phyloP scores from a whole-genome alignment of 2,888 invertebrate species.

The Platycnemis pennipes region DNA sequence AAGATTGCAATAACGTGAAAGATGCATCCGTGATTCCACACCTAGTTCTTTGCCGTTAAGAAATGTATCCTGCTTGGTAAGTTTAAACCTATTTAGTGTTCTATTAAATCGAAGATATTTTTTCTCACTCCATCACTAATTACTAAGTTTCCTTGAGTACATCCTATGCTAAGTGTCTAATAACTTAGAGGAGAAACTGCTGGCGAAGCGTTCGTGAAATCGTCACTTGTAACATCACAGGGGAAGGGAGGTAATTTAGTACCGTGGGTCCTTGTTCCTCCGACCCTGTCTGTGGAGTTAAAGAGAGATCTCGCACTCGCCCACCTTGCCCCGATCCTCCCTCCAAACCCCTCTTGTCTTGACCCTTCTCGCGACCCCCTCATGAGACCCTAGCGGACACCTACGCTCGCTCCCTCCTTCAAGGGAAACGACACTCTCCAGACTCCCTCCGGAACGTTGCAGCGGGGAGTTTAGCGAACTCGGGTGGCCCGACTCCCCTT shows the following conservation, averaged over 20 bases:
- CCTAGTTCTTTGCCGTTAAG: no score
- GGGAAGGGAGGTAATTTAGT: background rate
- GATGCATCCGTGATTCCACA: no score
- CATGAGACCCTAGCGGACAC: background rate
- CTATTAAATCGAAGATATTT: no score
- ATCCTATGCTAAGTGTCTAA: background rate
- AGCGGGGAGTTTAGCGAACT: constrained; percentile 10
- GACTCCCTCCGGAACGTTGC: background rate
- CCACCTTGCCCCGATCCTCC: background rate
- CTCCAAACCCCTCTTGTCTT: background rate
- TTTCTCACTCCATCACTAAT: no score
- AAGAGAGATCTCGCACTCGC: background rate
- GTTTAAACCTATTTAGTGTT: no score
- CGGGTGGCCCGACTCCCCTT: background rate
- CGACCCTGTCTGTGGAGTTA: background rate
- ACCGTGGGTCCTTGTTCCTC: background rate
- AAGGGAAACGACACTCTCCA: background rate
- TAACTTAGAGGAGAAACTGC: background rate
- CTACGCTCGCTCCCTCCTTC: background rate
- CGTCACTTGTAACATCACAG: background rate
- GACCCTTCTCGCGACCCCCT: background rate
- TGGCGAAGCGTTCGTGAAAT: background rate
- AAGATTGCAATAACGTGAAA: no score
- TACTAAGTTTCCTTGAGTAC: background rate
- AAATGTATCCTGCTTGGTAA: no score